Evolutionary conservation across 2,797 vertebrate genomes (phyloP), one percentile per base, ranked within the genome.

Genomic region (Arvicola amphibius): DNA sequence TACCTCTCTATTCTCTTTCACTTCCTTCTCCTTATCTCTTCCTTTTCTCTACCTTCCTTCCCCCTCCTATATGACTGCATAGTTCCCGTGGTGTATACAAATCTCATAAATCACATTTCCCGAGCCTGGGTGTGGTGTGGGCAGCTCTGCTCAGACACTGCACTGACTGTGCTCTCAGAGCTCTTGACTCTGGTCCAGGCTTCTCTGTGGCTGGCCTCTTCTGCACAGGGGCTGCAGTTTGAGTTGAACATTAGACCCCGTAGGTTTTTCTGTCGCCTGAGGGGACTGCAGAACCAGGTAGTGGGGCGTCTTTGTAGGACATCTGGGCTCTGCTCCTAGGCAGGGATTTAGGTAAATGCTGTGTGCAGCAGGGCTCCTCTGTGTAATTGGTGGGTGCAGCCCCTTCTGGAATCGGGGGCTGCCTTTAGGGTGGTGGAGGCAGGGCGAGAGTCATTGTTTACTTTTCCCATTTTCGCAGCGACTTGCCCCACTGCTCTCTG

Each of bases 281-380:
- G 91, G 96, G 69, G 92, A 95, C 61, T 53, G 29, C 73, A 61
- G 78, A 88, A 85, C 80, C 94, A 1, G 74, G 89, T 27, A 65
- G 92, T 83, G 69, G 17, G 46, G 37, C 37, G 37, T 81, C 84
- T 87, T 94, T 92, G 93, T 77, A 23, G 81, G 78, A 96, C 93
- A 94, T 92, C 94, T 77, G 73, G 90, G 76, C 88, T 29, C 92
- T 32, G 63, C 32, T 87, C 88, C 56, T 78, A 94, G 69, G 73
- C 46, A 29, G 91, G 90, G 93, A 81, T 96, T 95, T 95, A 69
- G 67, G 91, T 86, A 92, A 96, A 74, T 51, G 80, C 92, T 95
- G 48, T 27, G 46, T 56, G 12, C 37, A 51, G 61, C 37, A 61
- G 37, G 43, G 81, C 56, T 83, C 56, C 94, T 88, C 71, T 32